Conservation (phyloP, 2,888 invertebrate species). For the Chrysodeixis includens region DNA sequence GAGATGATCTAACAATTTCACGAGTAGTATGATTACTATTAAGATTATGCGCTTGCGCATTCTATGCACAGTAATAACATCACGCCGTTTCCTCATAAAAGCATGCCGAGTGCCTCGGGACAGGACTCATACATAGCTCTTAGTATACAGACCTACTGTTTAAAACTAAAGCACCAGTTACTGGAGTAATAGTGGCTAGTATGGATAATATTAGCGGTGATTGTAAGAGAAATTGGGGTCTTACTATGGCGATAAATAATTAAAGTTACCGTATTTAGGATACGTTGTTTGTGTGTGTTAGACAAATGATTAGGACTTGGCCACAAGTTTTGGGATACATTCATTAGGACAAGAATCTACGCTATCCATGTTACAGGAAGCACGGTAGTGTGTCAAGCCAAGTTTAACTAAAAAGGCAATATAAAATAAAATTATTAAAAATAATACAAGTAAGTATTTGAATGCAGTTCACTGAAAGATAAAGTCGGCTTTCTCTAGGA, state of each 20-base stretch:
- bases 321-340: too few relatives aligned
- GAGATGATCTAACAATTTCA: conserved; percentile 41
- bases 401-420: too few relatives aligned
- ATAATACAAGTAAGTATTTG: too few relatives aligned
- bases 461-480: conserved; percentile 16
- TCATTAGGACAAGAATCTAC: too few relatives aligned
- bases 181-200: not conserved
- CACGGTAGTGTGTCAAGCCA: too few relatives aligned
- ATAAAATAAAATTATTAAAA: too few relatives aligned
- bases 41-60: conserved; percentile 36
- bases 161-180: not conserved
- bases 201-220: not conserved
- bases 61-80: conserved; percentile 3
- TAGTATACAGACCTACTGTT: not conserved
- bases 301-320: not conserved
- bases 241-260: too few relatives aligned
- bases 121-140: not conserved
- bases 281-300: not conserved
- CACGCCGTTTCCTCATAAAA: not conserved
- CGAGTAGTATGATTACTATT: conserved; percentile 30
- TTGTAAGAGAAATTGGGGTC: too few relatives aligned
- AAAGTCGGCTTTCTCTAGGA: conserved; percentile 22
- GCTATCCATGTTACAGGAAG: too few relatives aligned
- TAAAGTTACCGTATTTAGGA: not conserved
- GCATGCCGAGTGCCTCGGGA: not conserved